A percentile compares a stretch with the other conserved stretches of the same genome.
phyloP scores from a whole-genome alignment of 2,797 vertebrate genomes.

The Hoplostethus atlanticus region DNA sequence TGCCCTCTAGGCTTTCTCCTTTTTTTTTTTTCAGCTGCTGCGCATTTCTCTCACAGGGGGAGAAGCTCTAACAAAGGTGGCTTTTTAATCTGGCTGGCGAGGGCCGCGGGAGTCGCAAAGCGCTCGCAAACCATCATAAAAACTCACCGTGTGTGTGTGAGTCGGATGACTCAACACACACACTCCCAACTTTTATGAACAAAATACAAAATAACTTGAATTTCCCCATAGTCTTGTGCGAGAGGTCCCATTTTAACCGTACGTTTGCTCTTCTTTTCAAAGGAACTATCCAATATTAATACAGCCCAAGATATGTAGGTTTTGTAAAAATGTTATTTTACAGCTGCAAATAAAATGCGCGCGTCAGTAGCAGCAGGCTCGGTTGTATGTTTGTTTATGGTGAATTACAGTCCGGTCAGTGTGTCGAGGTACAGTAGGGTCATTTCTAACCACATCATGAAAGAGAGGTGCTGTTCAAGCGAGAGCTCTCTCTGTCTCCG shows the following conservation, averaged over 20 bases:
- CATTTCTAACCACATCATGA: constrained; percentile 54
- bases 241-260: constrained; percentile 4
- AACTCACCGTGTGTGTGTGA: constrained; percentile 41
- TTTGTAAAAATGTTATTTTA: background rate
- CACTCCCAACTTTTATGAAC: constrained; percentile 26
- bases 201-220: background rate
- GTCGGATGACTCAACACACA: constrained; percentile 33
- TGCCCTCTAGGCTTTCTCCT: constrained; percentile 59
- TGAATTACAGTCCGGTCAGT: constrained; percentile 15
- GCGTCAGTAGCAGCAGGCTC: too few relatives aligned
- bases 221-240: background rate
- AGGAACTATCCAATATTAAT: background rate
- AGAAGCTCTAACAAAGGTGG: constrained; percentile 68
- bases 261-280: background rate
- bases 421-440: constrained; percentile 25
- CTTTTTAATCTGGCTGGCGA: constrained; percentile 57
- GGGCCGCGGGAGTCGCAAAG: constrained; percentile 49
- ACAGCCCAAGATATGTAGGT: background rate
- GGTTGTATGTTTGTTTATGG: too few relatives aligned
- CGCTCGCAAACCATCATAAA: constrained; percentile 49
- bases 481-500: constrained; percentile 48
- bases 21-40: constrained; percentile 42
- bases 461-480: constrained; percentile 70
- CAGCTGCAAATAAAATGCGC: background rate
- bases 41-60: constrained; percentile 65